Evolutionary conservation across 2,113 vertebrate species (phyloP).

Genomic region (Sisor rabdophorus): DNA sequence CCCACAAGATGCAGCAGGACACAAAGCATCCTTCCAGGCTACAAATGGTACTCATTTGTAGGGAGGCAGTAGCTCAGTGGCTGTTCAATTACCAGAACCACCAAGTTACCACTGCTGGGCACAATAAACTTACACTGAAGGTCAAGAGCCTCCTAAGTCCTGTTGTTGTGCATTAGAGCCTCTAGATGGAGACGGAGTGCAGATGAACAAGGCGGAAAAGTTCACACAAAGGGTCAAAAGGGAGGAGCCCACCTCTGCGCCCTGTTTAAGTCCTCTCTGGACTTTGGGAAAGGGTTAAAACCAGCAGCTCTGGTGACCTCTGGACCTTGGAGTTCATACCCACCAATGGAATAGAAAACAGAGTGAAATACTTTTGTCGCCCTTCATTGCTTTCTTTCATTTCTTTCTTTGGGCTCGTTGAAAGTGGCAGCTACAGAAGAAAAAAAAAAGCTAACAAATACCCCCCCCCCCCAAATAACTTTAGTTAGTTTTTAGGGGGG

Average conservation of each 20-base stretch:
- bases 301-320: conserved; percentile 40
- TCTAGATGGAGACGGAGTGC: conserved; percentile 38
- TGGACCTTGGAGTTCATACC: conserved; percentile 39
- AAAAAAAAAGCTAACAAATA: conserved; percentile 30
- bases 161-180: conserved; percentile 21
- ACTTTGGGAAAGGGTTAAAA: conserved; percentile 40
- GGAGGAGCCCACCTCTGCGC: conserved; percentile 23
- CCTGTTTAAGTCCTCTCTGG: not conserved
- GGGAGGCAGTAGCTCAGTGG: too few species aligned
- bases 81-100: too few species aligned
- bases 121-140: not conserved
- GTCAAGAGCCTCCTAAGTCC: not conserved
- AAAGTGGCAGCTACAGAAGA: conserved; percentile 20
- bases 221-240: conserved; percentile 35
- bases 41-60: not conserved
- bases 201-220: conserved; percentile 33
- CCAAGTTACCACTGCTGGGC: too few species aligned
- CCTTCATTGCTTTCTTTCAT: not conserved
- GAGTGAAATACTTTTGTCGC: conserved; percentile 4
- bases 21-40: not conserved
- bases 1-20: not conserved
- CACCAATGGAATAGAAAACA: conserved; percentile 24
- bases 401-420: conserved; percentile 10
- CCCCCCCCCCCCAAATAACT: not conserved
- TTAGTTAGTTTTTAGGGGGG: not conserved